Evolutionary conservation across 2,888 invertebrate species (phyloP), one percentile per base, ranked within the genome.

Genomic region (Platerodrilus igneus): DNA sequence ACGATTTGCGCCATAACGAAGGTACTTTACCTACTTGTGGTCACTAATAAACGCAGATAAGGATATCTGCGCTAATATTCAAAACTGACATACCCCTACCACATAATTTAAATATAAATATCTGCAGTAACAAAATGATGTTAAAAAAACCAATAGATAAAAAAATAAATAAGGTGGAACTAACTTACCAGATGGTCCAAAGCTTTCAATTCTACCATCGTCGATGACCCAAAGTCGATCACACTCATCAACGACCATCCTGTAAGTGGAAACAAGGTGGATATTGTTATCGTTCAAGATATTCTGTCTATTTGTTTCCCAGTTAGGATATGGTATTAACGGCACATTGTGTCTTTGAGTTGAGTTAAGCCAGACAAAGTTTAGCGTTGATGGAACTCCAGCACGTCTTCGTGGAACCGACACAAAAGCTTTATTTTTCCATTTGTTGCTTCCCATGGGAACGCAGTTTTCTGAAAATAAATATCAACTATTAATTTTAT

Each of bases 201-300:
- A 25, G 9, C 25, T 75, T 59, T 86, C 83, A 36, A 83, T 60
- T 21, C 81, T 62, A 2, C 88, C 88, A 0, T 83, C 83, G 56
- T 88, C 87, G 1, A 87, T 75, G 56, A 83, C 80, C 88, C 88
- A 88, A 2, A 88, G 69, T 4, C 87, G 67, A 21, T 80, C 78
- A 51, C 87, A 88, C 1, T 66, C 62, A 58, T 88, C 88, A 0
- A 81, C 75, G 8, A 75, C 71, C 0, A 83, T 76, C 21, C 88
- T 70, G 60, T 86, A 86, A 2, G 86, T 81, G 0, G 81, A 86
- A 2, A 81, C 74, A 8, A 85, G 57, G 4, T 29, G n/a, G 53
- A 37, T 15, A 46, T 31, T 25, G 37, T 74, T 41, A 81, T 74
- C 29, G 78, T n/a, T n/a, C n/a, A n/a, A n/a, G n/a, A n/a, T n/a